A percentile compares a stretch with the other conserved stretches of the same genome.
Evolutionary conservation across 2,113 vertebrate genomes (phyloP).

Genomic region (Xiphophorus hellerii): DNA sequence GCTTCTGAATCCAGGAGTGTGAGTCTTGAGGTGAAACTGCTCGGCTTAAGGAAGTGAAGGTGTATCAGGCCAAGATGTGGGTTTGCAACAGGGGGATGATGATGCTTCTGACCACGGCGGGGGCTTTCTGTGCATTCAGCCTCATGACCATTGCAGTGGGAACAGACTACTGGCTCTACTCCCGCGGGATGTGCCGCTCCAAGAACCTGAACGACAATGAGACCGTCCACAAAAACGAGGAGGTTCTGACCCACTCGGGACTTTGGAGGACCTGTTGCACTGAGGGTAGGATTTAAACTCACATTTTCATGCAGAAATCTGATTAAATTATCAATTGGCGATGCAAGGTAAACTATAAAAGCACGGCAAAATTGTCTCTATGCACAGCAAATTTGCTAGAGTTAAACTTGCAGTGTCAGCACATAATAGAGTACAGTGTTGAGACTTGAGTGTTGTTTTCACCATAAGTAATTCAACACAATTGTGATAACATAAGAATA

Average conservation of each 20-base stretch:
- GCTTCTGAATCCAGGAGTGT: conserved; percentile 18
- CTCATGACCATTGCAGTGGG: conserved; percentile 99
- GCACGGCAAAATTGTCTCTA: too few relatives aligned
- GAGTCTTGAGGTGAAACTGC: background rate
- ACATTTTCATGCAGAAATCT: too few relatives aligned
- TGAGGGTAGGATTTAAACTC: conserved; percentile 81
- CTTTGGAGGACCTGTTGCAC: conserved; percentile 98
- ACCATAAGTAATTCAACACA: too few relatives aligned
- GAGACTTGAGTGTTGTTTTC: too few relatives aligned
- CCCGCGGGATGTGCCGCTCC: conserved; percentile 91
- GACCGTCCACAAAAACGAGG: conserved; percentile 94
- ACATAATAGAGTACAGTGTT: too few relatives aligned
- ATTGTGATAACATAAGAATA: too few relatives aligned
- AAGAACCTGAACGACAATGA: conserved; percentile 91
- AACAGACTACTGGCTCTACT: conserved; percentile 98
- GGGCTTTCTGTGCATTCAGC: conserved; percentile 96
- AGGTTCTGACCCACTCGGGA: conserved; percentile 96
- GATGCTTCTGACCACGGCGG: conserved; percentile 95
- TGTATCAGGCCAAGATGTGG: conserved; percentile 84
- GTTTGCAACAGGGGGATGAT: conserved; percentile 91
- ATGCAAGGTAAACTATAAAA: too few relatives aligned
- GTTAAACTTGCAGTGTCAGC: too few relatives aligned
- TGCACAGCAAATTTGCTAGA: too few relatives aligned
- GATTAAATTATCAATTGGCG: too few relatives aligned
- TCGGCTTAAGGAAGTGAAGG: background rate